phyloP scores from a whole-genome alignment of 2,888 invertebrate species.

The Eledona agricola region DNA sequence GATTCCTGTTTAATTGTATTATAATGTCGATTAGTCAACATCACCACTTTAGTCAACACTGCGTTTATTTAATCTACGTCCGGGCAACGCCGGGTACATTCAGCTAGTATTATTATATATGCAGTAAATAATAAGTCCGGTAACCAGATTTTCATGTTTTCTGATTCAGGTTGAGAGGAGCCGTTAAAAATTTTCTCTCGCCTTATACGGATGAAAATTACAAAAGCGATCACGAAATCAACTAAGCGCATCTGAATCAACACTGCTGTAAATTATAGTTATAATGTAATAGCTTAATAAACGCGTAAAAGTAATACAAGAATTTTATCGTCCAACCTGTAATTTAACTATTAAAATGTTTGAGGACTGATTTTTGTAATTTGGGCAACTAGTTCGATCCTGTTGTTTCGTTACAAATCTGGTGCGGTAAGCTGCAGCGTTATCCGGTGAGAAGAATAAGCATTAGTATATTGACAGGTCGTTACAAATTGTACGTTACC shows the following conservation, averaged over 20 bases:
- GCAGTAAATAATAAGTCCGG: conserved; percentile 20
- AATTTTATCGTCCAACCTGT: conserved; percentile 12
- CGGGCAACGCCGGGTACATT: too few relatives aligned
- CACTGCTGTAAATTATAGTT: conserved; percentile 35
- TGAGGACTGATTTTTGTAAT: conserved; percentile 14
- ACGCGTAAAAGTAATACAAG: conserved; percentile 28
- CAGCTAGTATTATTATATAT: too few relatives aligned
- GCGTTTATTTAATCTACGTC: too few relatives aligned
- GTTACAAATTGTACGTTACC: conserved; percentile 43
- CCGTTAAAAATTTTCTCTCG: conserved; percentile 26
- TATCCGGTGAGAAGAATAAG: conserved; percentile 28
- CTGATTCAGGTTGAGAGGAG: conserved; percentile 17
- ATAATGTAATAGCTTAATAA: conserved; percentile 39
- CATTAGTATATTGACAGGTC: conserved; percentile 36
- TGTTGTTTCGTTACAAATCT: conserved; percentile 8
- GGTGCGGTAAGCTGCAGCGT: conserved; percentile 11
- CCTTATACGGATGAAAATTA: conserved; percentile 34
- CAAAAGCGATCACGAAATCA: conserved; percentile 35
- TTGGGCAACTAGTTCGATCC: conserved; percentile 2
- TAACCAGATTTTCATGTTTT: conserved; percentile 26
- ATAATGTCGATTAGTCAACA: too few relatives aligned
- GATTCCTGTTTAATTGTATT: too few relatives aligned
- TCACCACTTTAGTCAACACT: too few relatives aligned
- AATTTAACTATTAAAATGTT: conserved; percentile 18
- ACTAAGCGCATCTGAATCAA: conserved; percentile 35